Evolutionary conservation across 1,140 invertebrate species (phyloP), one percentile per base, ranked within the genome.

Genomic region (Phymastichus coffea): DNA sequence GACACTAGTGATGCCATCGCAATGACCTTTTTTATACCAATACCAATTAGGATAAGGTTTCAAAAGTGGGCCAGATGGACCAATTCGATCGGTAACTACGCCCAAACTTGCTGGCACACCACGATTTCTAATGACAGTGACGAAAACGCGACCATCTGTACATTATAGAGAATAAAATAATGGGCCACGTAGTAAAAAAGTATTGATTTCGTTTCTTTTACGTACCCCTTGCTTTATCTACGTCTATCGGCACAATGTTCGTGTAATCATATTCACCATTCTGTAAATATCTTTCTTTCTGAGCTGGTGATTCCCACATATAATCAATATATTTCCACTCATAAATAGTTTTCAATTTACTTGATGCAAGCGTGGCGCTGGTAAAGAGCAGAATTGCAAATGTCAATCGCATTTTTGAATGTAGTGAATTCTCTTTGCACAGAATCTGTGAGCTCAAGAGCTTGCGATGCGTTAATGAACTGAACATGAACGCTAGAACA

Each of bases 221-320:
- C 4, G 28, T 52, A 48, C 53, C 26, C 57, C 22, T 26, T 20
- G 40, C 26, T 9, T 26, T 15, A n/a, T 70, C 69, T 4, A 68
- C 65, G 25, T 72, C 70, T 14, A 70, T 64, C 3, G 64, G 52
- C 0, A 63, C 12, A 2, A 30, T 44, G 1, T 64, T 68, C 0
- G 51, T 63, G 15, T 55, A 53, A 43, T 65, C 81, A 58, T 86
- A 88, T 22, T 76, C 70, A 25, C 81, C 80, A 20, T 66, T 72
- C 33, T 77, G 71, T 2, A 88, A 78, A 9, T 85, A 85, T 9
- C 76, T 67, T 1, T 61, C 19, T 28, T 47, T 64, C 4, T 64
- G 47, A 8, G 40, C 25, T 0, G 40, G 17, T 7, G 20, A 66
- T 0, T 54, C 22, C 52, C 62, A 71, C 1, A 52, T 3, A 22